These are phyloP conservation scores for Mareca penelope DNA, from an alignment of 2,797 vertebrate species.

Conservation along the genomic window DNA sequence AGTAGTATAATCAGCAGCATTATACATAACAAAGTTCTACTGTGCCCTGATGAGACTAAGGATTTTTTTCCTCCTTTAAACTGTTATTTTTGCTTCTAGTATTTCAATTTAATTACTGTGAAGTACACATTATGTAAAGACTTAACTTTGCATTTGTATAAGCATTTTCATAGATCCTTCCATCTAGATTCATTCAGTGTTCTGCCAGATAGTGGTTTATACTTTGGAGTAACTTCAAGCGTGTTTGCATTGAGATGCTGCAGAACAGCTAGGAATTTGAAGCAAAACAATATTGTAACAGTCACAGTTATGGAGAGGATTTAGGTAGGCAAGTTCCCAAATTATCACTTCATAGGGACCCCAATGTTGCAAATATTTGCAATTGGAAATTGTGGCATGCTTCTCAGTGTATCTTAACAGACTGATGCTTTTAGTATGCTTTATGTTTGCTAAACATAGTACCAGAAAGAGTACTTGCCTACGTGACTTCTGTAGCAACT, in stretches of 20 bases:
- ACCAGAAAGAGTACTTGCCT: neutral
- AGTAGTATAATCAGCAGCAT: neutral
- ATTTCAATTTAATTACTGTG: neutral
- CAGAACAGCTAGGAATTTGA: neutral
- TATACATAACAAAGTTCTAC: neutral
- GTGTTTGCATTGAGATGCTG: neutral
- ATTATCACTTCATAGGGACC: neutral
- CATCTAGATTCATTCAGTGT: neutral
- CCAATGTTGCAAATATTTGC: rapidly evolving
- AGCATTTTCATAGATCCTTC: neutral
- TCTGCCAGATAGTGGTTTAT: neutral
- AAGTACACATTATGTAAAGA: neutral
- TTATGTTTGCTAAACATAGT: neutral
- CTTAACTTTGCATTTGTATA: neutral
- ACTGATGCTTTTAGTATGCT: neutral
- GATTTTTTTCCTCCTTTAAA: neutral
- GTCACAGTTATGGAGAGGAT: neutral
- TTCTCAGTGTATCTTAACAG: neutral
- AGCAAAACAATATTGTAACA: neutral
- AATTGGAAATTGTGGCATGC: neutral
- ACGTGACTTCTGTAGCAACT: neutral
- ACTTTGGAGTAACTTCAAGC: neutral
- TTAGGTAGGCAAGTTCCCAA: neutral
- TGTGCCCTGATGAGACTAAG: neutral
- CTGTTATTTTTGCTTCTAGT: neutral